Evolutionary conservation across 2,888 invertebrate species (phyloP), one percentile per base, ranked within the genome.

Genomic region (Philhelius pedissequus): DNA sequence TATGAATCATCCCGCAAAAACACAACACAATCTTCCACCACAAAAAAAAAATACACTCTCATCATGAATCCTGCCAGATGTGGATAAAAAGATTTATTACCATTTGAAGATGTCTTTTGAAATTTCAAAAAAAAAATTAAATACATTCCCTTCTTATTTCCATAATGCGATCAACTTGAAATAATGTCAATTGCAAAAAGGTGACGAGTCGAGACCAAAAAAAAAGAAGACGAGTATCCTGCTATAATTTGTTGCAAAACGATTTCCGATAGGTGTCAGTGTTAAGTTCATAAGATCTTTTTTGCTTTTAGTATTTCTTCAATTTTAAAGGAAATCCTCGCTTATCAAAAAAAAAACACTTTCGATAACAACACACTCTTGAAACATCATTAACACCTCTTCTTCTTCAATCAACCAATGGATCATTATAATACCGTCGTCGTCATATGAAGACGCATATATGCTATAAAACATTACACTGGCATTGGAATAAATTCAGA

Each of bases 321-420:
- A n/a, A 32, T 45, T 64, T 45, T 30, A 71, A 64, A 80, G 58
- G 56, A 71, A 68, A 82, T 68, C 77, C 64, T 60, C 66, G n/a
- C n/a, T 71, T 77, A 73, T 77, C 77, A 66, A 15, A 68, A 68
- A 15, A 68, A 68, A 82, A 73, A 69, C 68, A 82, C 77, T 77
- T 82, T 73, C 82, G 82, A 78, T 79, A 74, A 79, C 50, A 79
- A 74, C 70, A 74, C 70, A 74, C 70, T 70, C 70, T 79, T 83
- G 79, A 78, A 79, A 38, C 79, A 79, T 79, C 74, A 79, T 83
- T 75, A 83, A 74, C 83, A 83, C 83, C 79, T 83, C 77, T 73
- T 76, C 71, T 71, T 40, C 40, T 45, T 45, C 71, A 35, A 20
- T 15, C 32, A 43, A 22, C 62, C 69, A 73, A 74, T 73, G 77